Conservation (phyloP, 2,113 vertebrate species). For the Chinchilla lanigera region DNA sequence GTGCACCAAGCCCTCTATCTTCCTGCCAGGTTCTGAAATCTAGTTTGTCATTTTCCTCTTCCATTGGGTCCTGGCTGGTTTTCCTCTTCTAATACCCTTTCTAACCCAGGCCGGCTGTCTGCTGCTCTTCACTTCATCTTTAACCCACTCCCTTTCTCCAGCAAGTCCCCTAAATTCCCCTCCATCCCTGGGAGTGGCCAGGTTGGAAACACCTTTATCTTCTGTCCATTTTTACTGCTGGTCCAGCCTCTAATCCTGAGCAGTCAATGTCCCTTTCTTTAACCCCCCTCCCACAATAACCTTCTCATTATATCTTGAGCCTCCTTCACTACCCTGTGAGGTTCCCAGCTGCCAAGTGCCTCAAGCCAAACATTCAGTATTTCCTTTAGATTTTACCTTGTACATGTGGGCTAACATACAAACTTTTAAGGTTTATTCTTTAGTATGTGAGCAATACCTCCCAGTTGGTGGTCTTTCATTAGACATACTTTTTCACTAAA, state of each 20-base stretch:
- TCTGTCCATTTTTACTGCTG: background rate
- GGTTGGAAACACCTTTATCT: background rate
- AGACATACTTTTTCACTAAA: background rate
- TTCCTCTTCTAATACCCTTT: background rate
- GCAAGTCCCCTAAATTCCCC: background rate
- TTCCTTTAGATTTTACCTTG: background rate
- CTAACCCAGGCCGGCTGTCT: background rate
- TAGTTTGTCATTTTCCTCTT: background rate
- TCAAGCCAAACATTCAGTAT: background rate
- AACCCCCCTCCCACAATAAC: background rate
- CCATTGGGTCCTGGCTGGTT: background rate
- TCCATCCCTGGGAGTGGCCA: background rate
- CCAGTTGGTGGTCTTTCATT: background rate
- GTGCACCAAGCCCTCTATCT: background rate
- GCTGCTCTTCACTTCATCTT: background rate
- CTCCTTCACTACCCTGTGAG: background rate
- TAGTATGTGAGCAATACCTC: background rate
- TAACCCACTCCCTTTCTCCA: background rate
- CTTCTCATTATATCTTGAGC: background rate
- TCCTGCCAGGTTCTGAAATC: background rate
- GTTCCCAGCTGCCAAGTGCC: background rate
- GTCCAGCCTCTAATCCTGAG: background rate
- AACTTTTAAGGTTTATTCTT: constrained; percentile 4
- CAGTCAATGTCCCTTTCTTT: background rate
- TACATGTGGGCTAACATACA: background rate